These are phyloP conservation scores for Baccha elongata DNA, from an alignment of 2,888 invertebrate genomes.

Conservation along the genomic window DNA sequence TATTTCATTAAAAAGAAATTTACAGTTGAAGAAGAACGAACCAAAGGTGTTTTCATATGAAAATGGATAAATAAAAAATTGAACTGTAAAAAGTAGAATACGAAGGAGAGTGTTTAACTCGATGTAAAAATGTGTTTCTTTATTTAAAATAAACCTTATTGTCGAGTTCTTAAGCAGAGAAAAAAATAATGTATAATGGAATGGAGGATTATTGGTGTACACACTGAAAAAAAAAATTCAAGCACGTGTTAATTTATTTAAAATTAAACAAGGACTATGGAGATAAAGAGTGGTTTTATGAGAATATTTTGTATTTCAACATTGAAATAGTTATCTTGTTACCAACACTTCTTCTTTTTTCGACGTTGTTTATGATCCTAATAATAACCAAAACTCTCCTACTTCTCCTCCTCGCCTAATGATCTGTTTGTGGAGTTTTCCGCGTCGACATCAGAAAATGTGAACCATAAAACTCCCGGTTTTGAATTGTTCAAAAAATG, in stretches of 20 bases:
- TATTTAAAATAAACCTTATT: not conserved
- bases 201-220: not conserved
- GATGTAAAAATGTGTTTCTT: not conserved
- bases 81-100: slow-evolving; percentile 40
- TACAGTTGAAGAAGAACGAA: not conserved
- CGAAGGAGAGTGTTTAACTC: not conserved
- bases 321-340: too few species aligned
- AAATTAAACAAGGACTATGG: slow-evolving; percentile 3
- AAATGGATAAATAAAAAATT: slow-evolving; percentile 66
- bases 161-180: not conserved
- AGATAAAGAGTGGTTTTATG: not conserved
- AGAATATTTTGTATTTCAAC: not conserved
- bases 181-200: not conserved
- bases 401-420: too few species aligned
- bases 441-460: too few species aligned
- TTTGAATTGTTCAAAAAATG: too few species aligned
- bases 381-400: too few species aligned
- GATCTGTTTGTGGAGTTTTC: too few species aligned
- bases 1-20: not conserved
- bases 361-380: too few species aligned
- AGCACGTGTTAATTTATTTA: slow-evolving; percentile 16
- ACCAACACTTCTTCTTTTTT: too few species aligned
- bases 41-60: slow-evolving; percentile 46
- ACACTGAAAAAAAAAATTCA: not conserved
- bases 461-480: too few species aligned